Percentiles rank a stretch among this genome's conserved stretches.
phyloP scores from a whole-genome alignment of 2,797 vertebrate genomes.

The Bradypodion ventrale region DNA sequence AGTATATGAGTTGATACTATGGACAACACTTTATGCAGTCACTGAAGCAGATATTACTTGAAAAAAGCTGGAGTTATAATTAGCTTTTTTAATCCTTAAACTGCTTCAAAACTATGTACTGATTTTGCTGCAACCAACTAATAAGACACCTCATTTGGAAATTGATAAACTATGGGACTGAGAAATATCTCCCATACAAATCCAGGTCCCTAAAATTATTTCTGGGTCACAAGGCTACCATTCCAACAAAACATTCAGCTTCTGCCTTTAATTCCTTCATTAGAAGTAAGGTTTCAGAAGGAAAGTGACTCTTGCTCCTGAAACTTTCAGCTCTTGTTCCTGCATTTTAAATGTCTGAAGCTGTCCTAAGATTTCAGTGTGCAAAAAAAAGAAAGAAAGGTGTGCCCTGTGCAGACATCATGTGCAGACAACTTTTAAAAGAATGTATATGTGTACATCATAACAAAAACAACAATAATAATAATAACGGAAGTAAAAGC shows the following conservation, averaged over 20 bases:
- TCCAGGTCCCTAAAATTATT: neutral
- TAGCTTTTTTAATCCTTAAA: neutral
- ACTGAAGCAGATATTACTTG: neutral
- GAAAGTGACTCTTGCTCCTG: neutral
- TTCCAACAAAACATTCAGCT: too few species aligned
- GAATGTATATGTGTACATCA: neutral
- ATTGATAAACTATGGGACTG: neutral
- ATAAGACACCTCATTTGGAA: neutral
- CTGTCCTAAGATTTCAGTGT: neutral
- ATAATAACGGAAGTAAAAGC: too few species aligned
- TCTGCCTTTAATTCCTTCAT: neutral
- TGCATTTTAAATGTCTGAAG: neutral
- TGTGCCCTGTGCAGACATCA: neutral
- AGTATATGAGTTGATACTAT: too few species aligned
- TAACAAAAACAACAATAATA: too few species aligned
- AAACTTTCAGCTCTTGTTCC: neutral
- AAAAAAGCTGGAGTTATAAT: neutral
- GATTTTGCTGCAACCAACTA: neutral
- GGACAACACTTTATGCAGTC: neutral
- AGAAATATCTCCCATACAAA: too few species aligned
- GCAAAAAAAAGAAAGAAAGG: constrained; percentile 31
- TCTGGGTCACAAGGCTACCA: neutral
- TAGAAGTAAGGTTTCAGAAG: neutral
- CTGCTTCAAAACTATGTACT: neutral
- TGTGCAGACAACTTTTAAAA: constrained; percentile 36